Conservation (phyloP, 2,113 vertebrate species). For the Brachypodius melanocephalos region DNA sequence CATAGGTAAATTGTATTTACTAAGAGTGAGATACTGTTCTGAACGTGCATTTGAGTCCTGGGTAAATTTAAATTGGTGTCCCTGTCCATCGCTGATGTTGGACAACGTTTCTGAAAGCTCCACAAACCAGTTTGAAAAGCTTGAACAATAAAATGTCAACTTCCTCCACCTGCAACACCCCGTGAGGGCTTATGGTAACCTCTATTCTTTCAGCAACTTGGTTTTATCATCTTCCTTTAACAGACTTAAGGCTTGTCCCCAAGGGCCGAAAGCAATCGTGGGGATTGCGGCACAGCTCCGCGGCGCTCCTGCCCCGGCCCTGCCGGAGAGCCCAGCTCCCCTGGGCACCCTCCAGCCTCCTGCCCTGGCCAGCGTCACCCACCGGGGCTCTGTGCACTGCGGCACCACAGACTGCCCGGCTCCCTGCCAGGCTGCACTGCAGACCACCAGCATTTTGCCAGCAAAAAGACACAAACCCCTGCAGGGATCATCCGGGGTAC, state of each 20-base stretch:
- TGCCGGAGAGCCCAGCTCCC: background rate
- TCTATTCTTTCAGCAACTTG: background rate
- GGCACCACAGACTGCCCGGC: background rate
- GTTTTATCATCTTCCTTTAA: background rate
- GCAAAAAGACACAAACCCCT: background rate
- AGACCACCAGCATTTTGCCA: background rate
- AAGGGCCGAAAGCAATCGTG: accelerated
- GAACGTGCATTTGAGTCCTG: background rate
- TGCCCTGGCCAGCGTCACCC: background rate
- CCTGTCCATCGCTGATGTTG: accelerated
- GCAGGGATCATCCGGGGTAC: background rate
- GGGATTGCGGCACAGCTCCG: accelerated
- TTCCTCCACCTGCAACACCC: background rate
- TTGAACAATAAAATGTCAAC: background rate
- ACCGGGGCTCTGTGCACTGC: accelerated
- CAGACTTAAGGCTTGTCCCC: background rate
- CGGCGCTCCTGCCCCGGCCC: background rate
- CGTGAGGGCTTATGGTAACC: background rate
- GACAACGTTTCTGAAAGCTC: background rate
- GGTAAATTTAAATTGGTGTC: background rate
- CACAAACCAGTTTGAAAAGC: background rate
- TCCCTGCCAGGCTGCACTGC: background rate
- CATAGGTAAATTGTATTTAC: background rate
- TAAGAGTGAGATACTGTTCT: background rate
- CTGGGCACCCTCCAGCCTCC: background rate